Evolutionary conservation across 2,113 vertebrate species (phyloP).

Genomic region (Machaerirhynchus nigripectus): DNA sequence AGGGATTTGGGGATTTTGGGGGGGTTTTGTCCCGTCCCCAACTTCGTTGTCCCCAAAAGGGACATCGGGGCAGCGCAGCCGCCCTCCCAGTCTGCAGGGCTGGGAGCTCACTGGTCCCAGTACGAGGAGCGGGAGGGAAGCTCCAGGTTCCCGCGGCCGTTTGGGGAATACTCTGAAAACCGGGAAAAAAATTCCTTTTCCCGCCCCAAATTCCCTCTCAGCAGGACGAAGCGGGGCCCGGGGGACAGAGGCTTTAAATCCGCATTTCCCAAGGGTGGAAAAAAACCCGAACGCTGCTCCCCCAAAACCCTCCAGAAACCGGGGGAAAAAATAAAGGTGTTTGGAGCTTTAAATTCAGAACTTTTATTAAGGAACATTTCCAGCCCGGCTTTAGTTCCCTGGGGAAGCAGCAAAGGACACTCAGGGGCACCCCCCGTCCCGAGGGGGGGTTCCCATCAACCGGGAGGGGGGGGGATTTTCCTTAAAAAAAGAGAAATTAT

Average conservation of each 20-base stretch:
- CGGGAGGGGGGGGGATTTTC: neutral
- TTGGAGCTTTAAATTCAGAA: neutral
- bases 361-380: slow-evolving; percentile 66
- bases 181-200: neutral
- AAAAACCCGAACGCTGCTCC: neutral
- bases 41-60: neutral
- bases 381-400: slow-evolving; percentile 38
- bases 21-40: neutral
- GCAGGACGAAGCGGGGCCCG: fast-evolving
- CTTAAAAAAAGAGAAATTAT: neutral
- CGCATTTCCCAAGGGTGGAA: fast-evolving
- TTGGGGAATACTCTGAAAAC: neutral
- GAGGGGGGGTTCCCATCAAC: neutral
- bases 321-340: fast-evolving
- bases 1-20: fast-evolving
- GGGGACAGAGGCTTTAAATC: neutral
- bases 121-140: neutral
- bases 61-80: fast-evolving
- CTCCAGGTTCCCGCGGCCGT: fast-evolving
- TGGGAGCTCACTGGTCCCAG: neutral
- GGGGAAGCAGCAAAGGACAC: slow-evolving; percentile 38
- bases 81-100: neutral
- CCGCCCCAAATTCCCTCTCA: neutral
- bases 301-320: neutral
- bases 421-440: neutral